Conservation (phyloP, 2,797 vertebrate species). For the Sebastes iracundus region DNA sequence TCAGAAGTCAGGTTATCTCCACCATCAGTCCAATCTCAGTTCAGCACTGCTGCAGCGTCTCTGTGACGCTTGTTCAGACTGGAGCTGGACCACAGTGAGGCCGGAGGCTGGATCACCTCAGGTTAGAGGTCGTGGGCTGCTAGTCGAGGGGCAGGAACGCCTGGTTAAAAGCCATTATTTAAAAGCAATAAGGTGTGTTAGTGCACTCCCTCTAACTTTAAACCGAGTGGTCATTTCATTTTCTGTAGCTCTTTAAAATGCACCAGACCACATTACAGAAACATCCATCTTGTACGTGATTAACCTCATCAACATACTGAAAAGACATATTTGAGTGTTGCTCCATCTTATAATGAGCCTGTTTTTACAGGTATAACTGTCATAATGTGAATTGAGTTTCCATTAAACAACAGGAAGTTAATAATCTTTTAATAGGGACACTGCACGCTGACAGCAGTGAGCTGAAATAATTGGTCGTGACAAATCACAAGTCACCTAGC, state of each 20-base stretch:
- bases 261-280: background rate
- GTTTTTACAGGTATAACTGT: background rate
- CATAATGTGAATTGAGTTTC: background rate
- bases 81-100: constrained; percentile 40
- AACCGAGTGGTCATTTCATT: background rate
- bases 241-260: background rate
- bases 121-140: constrained; percentile 33
- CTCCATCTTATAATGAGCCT: background rate
- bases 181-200: constrained; percentile 3
- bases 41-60: background rate
- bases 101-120: constrained; percentile 34
- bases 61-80: constrained; percentile 45
- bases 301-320: background rate
- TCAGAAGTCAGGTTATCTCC: constrained; percentile 50
- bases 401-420: background rate
- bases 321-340: background rate
- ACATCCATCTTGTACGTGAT: background rate
- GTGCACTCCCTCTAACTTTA: background rate
- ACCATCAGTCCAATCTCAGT: constrained; percentile 33
- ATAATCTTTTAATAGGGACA: background rate
- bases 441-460: background rate
- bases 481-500: background rate
- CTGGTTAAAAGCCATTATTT: background rate
- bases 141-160: constrained; percentile 15
- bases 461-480: background rate